Conservation (phyloP, 2,797 vertebrate genomes). For the Halcyon leucocephala region DNA sequence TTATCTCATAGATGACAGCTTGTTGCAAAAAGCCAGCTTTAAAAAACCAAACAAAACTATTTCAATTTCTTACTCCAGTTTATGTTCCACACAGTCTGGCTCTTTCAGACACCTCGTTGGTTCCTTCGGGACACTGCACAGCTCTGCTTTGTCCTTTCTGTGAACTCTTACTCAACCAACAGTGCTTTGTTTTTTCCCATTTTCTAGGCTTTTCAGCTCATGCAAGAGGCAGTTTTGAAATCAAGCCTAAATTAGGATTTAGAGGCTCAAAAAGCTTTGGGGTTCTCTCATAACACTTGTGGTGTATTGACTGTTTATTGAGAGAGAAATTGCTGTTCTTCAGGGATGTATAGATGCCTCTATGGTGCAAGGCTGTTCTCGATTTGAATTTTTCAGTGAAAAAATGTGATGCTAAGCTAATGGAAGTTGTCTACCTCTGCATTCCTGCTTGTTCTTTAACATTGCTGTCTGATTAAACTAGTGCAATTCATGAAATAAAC, state of each 20-base stretch:
- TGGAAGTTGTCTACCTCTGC: not conserved
- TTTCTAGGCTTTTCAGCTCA: not conserved
- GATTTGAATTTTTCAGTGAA: not conserved
- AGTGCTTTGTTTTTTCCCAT: not conserved
- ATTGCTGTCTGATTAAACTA: not conserved
- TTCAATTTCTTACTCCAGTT: not conserved
- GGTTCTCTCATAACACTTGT: accelerated
- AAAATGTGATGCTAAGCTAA: not conserved
- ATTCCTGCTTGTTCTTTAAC: not conserved
- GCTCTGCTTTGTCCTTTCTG: not conserved
- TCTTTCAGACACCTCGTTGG: not conserved
- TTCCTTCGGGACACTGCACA: not conserved
- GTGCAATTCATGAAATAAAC: not conserved
- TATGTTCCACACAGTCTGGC: not conserved
- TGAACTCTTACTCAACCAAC: not conserved
- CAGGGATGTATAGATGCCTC: too few relatives aligned
- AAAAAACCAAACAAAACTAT: not conserved
- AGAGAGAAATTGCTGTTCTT: not conserved
- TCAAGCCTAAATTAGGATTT: not conserved
- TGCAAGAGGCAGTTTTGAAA: not conserved
- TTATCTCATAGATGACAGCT: not conserved
- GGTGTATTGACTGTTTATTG: not conserved
- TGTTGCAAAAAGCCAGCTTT: not conserved
- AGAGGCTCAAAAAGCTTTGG: not conserved
- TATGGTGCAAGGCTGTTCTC: not conserved